Base-by-base conservation (phyloP, 2,888 invertebrate species). In the Meliscaeva auricollis region DNA sequence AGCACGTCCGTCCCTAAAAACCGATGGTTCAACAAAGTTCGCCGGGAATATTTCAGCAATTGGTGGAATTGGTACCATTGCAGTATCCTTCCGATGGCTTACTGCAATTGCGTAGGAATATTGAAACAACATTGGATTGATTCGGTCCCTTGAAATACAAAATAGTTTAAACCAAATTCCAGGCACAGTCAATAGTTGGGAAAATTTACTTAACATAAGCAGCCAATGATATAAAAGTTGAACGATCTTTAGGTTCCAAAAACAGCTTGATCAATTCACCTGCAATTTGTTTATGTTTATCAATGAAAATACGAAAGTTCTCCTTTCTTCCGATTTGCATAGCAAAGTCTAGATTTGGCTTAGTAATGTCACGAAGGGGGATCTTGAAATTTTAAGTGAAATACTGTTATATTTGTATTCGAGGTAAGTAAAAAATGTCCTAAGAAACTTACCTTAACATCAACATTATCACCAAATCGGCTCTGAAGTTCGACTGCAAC, bases 41-140 rank as follows among this genome's bases (percentile, higher is more conserved):
- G 96, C 95, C 0, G 97, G 98, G 91, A 97, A 97, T 0, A 95
- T 93, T 91, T 97, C 96, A 46, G 95, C 94, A 87, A 97, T 94
- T 0, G 96, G 94, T 0, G 97, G 97, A 0, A 97, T 96, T 58
- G 96, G 91, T 20, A 97, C 89, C 56, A 88, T 58, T 1, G 87
- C 72, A 0, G 92, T 91, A 79, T 92, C 92, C 38, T 87, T 87
- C 5, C 92, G 91, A 92, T 96, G 96, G 88, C 96, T 93, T 20
- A 97, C 91, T 0, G 96, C 96, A 7, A 97, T 96, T 0, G 96
- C 95, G 48, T 95, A 94, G 52, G 95, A 94, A 90, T 97, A 97
- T 91, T 96, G 95, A 92, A 96, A 97, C 87, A 97, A 91, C 87
- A 96, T 95, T 0, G 97, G 95, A 91, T 97, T 97, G 9, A 97